Base-by-base conservation (phyloP, 2,888 invertebrate genomes). In the Trypoxylon attenuatum region DNA sequence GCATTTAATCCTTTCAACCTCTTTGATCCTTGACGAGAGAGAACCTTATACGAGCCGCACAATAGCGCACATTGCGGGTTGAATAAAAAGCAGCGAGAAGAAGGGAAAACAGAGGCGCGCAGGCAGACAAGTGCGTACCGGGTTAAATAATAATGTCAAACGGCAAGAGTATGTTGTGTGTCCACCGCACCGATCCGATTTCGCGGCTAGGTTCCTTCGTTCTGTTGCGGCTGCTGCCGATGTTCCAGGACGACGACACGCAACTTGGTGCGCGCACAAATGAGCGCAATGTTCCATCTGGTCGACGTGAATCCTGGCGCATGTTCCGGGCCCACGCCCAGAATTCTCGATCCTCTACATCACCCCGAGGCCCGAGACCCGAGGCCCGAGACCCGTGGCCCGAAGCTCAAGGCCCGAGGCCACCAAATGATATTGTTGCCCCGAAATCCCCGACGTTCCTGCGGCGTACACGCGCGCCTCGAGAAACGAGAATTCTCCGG, bases 321-420 rank as follows among this genome's bases (percentile, higher is more conserved):
- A 80, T 83, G 82, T 83, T 66, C 73, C 70, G 67, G 63, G 73
- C 81, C 84, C 83, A 84, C 84, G 84, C 81, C 80, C 77, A 65
- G 76, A 76, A 82, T 81, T 76, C 79, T 57, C 77, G 75, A 78
- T 78, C 81, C 75, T 74, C 80, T 82, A 79, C 78, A 83, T 84
- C 81, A 82, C 74, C 74, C 71, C 51, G n/a, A n/a, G n/a, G n/a
- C n/a, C n/a, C n/a, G n/a, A n/a, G n/a, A n/a, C n/a, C n/a, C n/a
- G n/a, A n/a, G n/a, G n/a, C n/a, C n/a, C n/a, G n/a, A n/a, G n/a
- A n/a, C n/a, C n/a, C n/a, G n/a, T n/a, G n/a, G n/a, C n/a, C n/a
- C n/a, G n/a, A n/a, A n/a, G n/a, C n/a, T n/a, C n/a, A n/a, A n/a
- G n/a, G n/a, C n/a, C n/a, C n/a, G 54, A 38, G 53, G 57, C 68